Conservation (phyloP, 2,797 vertebrate genomes). For the Rhinogobio ventralis region DNA sequence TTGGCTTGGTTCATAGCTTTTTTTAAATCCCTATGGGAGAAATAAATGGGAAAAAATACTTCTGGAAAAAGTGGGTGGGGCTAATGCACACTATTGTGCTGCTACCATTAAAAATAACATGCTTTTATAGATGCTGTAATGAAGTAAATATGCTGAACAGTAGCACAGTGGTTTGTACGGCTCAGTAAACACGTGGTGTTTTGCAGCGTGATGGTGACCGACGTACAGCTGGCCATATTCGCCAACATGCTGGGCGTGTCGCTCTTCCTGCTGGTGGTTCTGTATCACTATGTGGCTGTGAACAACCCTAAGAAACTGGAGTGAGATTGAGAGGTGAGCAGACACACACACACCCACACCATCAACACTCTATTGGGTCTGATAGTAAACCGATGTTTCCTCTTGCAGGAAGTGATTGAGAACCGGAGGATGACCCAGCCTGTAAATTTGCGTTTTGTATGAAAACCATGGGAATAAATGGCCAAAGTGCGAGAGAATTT, state of each 20-base stretch:
- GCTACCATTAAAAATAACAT: no score
- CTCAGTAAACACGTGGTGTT: not conserved
- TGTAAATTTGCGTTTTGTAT: conserved; percentile 72
- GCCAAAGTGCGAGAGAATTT: conserved; percentile 1
- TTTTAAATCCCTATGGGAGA: no score
- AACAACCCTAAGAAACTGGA: conserved; percentile 97
- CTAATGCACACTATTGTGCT: no score
- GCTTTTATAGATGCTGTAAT: no score
- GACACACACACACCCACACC: not conserved
- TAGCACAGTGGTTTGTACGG: no score
- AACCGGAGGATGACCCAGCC: not conserved
- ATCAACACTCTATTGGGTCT: no score
- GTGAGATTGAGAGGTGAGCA: conserved; percentile 61
- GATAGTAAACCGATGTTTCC: not conserved
- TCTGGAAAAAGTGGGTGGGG: no score
- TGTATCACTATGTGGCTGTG: conserved; percentile 98
- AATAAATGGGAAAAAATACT: no score
- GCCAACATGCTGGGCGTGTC: conserved; percentile 98
- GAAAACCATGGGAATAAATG: conserved; percentile 65
- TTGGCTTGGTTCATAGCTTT: no score
- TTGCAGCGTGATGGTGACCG: conserved; percentile 90
- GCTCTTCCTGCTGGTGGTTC: conserved; percentile 92
- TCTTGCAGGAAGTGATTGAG: not conserved
- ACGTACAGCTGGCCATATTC: conserved; percentile 96
- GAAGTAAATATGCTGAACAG: no score